Conservation (phyloP, 2,888 invertebrate species). For the Melitaea athalia region DNA sequence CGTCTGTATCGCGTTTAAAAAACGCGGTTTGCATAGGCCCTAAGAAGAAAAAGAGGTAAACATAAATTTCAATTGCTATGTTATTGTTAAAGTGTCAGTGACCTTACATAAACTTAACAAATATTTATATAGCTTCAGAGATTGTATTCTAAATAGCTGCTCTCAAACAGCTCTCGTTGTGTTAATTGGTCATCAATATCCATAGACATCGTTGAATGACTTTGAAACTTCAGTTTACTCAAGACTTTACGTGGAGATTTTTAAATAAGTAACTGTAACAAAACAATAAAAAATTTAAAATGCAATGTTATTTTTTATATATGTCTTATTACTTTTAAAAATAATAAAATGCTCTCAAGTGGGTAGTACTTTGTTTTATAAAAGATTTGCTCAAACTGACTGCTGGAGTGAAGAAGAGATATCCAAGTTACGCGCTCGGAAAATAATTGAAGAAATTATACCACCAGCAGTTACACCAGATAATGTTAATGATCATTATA, state of each 20-base stretch:
- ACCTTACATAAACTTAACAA: too few species aligned
- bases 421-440: constrained; percentile 62
- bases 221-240: background rate
- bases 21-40: too few species aligned
- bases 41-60: too few species aligned
- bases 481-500: constrained; percentile 57
- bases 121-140: too few species aligned
- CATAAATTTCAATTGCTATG: too few species aligned
- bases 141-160: too few species aligned
- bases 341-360: constrained; percentile 51
- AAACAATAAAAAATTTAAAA: constrained; percentile 41
- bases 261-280: constrained; percentile 6
- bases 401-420: constrained; percentile 70
- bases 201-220: background rate
- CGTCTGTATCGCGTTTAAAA: too few species aligned
- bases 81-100: too few species aligned
- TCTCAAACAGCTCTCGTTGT: too few species aligned
- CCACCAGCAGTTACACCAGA: constrained; percentile 56
- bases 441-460: constrained; percentile 60
- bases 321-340: constrained; percentile 53
- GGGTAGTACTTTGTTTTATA: constrained; percentile 65
- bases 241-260: background rate
- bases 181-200: background rate
- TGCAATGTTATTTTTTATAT: constrained; percentile 63
- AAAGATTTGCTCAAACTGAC: constrained; percentile 44